phyloP scores from a whole-genome alignment of 2,888 invertebrate species.

The Ormyrus thymus region DNA sequence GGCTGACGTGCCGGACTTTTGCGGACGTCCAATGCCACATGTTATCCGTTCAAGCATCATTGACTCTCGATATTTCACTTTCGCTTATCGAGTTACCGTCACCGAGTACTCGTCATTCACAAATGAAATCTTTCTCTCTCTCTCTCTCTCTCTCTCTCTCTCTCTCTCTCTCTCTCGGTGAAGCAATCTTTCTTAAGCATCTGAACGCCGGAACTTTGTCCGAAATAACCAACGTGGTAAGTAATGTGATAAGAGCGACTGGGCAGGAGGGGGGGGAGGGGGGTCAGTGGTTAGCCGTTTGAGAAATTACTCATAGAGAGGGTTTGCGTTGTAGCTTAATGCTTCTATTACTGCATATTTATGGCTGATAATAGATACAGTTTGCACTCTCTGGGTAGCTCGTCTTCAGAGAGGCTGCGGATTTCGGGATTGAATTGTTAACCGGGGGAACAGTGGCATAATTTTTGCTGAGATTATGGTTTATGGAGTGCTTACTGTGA shows the following conservation, averaged over 20 bases:
- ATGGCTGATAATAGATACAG: not conserved
- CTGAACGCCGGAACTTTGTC: not conserved
- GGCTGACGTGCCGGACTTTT: too few relatives aligned
- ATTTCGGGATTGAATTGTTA: not conserved
- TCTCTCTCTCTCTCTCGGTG: not conserved
- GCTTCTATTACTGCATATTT: slow-evolving; percentile 7
- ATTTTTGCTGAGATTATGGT: too few relatives aligned
- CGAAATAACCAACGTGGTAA: slow-evolving; percentile 13
- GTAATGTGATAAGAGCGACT: slow-evolving; percentile 12
- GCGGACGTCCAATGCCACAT: too few relatives aligned
- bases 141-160: too few relatives aligned
- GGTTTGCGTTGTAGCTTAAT: not conserved
- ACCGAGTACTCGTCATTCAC: not conserved
- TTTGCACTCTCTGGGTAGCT: not conserved
- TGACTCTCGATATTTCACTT: not conserved
- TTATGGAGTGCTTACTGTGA: too few relatives aligned
- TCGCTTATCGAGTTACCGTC: not conserved
- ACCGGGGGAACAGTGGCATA: too few relatives aligned
- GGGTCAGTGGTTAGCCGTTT: not conserved
- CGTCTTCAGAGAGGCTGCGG: not conserved
- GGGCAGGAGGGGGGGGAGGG: too few relatives aligned
- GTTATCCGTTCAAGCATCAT: too few relatives aligned
- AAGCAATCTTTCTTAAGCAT: slow-evolving; percentile 4
- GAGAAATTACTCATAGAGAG: slow-evolving; percentile 20
- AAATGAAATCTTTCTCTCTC: not conserved